These are phyloP conservation scores for Brenthis hecate DNA, from an alignment of 2,888 invertebrate genomes.

Conservation along the genomic window DNA sequence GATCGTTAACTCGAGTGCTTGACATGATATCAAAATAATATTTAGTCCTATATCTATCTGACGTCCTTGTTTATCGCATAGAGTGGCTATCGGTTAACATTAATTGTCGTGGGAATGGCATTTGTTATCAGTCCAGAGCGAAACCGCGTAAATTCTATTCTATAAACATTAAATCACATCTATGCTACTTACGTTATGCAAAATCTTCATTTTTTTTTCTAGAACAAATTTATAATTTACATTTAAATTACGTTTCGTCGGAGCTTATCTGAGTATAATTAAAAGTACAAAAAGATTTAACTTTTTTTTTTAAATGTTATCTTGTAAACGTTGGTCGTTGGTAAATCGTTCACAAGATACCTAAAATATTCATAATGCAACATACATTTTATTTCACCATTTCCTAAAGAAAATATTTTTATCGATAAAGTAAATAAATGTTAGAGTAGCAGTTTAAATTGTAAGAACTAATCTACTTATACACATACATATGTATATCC, in stretches of 20 bases:
- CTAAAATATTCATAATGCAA: too few species aligned
- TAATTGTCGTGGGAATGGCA: constrained; percentile 20
- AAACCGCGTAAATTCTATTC: constrained; percentile 1
- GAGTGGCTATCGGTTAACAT: constrained; percentile 3
- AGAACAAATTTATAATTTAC: neutral
- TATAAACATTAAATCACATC: neutral
- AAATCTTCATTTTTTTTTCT: neutral
- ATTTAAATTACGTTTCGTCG: neutral
- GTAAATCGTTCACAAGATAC: too few species aligned
- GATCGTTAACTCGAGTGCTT: constrained; percentile 18
- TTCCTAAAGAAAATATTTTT: too few species aligned
- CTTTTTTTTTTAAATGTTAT: neutral
- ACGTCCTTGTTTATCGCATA: constrained; percentile 8
- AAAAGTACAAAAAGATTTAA: constrained; percentile 1
- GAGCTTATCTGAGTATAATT: constrained; percentile 1
- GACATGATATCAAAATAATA: constrained; percentile 18
- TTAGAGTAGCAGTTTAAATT: neutral
- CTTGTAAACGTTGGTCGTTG: too few species aligned
- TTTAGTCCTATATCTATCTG: constrained; percentile 8
- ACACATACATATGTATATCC: neutral
- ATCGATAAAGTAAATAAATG: neutral
- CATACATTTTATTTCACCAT: neutral
- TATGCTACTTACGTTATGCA: neutral
- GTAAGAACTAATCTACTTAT: neutral
- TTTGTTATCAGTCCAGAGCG: neutral